Conservation (phyloP, 2,797 vertebrate genomes). For the Distichodus sexfasciatus region DNA sequence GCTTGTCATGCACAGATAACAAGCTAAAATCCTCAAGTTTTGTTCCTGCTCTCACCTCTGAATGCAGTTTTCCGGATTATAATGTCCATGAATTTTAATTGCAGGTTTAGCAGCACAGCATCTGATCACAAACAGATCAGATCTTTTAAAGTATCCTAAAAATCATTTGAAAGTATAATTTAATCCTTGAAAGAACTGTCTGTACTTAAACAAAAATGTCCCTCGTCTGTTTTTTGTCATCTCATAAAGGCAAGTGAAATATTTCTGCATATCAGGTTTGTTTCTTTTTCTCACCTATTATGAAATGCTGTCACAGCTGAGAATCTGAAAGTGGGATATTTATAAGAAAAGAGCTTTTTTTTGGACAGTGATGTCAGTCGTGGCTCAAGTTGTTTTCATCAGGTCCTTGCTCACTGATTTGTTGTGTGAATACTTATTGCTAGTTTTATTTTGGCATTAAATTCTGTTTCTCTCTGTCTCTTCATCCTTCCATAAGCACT, state of each 20-base stretch:
- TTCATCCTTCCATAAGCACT: background rate
- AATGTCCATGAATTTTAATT: constrained; percentile 54
- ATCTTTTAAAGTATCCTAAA: constrained; percentile 46
- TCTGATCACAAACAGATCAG: constrained; percentile 45
- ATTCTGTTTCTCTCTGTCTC: background rate
- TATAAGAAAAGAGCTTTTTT: background rate
- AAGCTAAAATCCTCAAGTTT: background rate
- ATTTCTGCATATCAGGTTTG: background rate
- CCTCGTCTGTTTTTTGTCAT: background rate
- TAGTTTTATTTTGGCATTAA: background rate
- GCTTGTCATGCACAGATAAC: background rate
- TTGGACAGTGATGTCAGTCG: background rate
- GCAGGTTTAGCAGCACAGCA: constrained; percentile 53
- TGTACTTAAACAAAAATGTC: constrained; percentile 11
- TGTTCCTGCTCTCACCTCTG: constrained; percentile 24
- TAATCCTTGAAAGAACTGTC: constrained; percentile 38
- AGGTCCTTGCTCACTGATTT: background rate
- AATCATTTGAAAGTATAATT: constrained; percentile 53
- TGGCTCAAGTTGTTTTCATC: background rate
- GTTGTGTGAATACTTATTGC: no score
- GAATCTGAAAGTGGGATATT: background rate
- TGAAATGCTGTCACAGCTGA: constrained; percentile 3
- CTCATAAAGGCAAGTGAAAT: background rate
- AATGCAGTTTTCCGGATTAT: constrained; percentile 19
- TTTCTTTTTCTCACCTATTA: background rate